Evolutionary conservation across 2,888 invertebrate genomes (phyloP).

Genomic region (Anarsia innoxiella): DNA sequence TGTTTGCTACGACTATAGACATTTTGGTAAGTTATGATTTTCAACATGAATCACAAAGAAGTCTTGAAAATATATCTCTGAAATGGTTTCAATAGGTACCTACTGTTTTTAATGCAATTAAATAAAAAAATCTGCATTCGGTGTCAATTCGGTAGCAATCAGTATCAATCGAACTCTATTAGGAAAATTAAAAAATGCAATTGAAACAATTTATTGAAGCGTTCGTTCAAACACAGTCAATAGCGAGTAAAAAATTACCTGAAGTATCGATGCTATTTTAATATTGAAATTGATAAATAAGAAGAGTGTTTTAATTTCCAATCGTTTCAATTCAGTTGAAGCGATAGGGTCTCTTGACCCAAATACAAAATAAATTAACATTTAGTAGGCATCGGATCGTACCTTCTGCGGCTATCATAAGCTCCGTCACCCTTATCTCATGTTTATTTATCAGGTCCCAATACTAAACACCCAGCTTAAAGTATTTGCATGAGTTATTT

Average conservation of each 20-base stretch:
- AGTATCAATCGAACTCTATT: too few relatives aligned
- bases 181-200: too few relatives aligned
- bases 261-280: neutral
- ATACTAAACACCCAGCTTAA: slow-evolving; percentile 51
- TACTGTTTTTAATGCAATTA: too few relatives aligned
- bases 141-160: too few relatives aligned
- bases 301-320: slow-evolving; percentile 8
- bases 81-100: too few relatives aligned
- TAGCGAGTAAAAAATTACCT: neutral
- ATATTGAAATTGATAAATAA: slow-evolving; percentile 12
- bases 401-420: slow-evolving; percentile 44
- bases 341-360: slow-evolving; percentile 23
- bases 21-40: too few relatives aligned
- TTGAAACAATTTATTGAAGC: neutral
- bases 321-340: slow-evolving; percentile 7
- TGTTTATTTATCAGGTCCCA: slow-evolving; percentile 66
- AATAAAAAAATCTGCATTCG: too few relatives aligned
- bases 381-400: slow-evolving; percentile 55
- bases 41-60: too few relatives aligned
- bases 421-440: slow-evolving; percentile 43
- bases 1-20: too few relatives aligned
- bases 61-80: too few relatives aligned
- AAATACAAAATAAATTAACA: slow-evolving; percentile 53
- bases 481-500: slow-evolving; percentile 55
- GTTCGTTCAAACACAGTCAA: neutral